Evolutionary conservation across 2,113 vertebrate genomes (phyloP).

Genomic region (Hypocryptadius cinnamomeus): DNA sequence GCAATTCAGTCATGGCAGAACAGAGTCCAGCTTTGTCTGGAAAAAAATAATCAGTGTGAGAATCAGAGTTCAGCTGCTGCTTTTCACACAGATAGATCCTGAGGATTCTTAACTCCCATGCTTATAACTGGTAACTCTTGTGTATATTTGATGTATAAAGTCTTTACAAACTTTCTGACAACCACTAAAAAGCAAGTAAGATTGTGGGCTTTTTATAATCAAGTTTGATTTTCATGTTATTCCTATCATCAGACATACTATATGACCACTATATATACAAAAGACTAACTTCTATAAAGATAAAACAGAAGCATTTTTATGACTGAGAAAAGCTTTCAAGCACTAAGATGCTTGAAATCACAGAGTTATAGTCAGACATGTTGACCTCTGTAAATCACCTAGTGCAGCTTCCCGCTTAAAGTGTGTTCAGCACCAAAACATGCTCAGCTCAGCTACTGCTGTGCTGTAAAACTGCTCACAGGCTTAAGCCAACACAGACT

Average conservation of each 20-base stretch:
- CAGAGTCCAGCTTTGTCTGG: not conserved
- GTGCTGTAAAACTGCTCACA: not conserved
- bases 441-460: not conserved
- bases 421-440: not conserved
- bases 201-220: not conserved
- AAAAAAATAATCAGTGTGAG: not conserved
- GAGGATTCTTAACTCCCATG: not conserved
- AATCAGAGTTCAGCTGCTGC: not conserved
- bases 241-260: not conserved
- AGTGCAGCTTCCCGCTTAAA: not conserved
- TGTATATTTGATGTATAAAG: not conserved
- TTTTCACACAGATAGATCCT: not conserved
- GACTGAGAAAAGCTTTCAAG: not conserved
- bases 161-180: not conserved
- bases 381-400: not conserved
- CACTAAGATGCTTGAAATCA: too few species aligned
- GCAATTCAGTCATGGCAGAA: not conserved
- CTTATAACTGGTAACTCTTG: not conserved
- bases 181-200: not conserved
- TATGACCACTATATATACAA: not conserved
- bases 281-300: not conserved
- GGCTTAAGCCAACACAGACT: not conserved
- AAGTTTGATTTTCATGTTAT: not conserved
- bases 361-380: not conserved
- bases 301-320: not conserved